Conservation (phyloP, 1,140 invertebrate species). For the Lysiphlebus fabarum region DNA sequence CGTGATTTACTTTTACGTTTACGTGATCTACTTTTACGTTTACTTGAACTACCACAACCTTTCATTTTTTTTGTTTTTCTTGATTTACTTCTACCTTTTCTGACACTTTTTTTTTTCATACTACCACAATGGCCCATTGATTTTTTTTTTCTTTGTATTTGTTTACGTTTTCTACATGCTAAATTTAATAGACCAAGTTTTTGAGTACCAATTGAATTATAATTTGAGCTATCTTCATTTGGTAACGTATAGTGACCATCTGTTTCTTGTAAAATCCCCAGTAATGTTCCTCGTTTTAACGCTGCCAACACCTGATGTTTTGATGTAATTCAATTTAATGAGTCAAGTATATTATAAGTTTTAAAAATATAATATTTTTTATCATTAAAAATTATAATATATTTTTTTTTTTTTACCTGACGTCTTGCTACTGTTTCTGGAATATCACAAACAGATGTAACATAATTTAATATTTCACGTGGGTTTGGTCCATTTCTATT, state of each 20-base stretch:
- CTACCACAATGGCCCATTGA: neutral
- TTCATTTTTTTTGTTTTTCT: neutral
- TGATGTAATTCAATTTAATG: neutral
- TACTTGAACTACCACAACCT: neutral
- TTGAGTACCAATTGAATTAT: conserved; percentile 28
- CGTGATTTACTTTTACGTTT: conserved; percentile 1
- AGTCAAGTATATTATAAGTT: neutral
- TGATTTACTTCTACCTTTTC: neutral
- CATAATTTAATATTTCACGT: conserved; percentile 34
- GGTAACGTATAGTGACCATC: conserved; percentile 31
- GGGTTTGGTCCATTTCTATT: conserved; percentile 33
- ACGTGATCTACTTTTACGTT: neutral
- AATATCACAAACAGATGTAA: conserved; percentile 29
- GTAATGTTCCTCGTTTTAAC: conserved; percentile 34
- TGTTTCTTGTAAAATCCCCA: conserved; percentile 33
- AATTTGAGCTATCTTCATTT: conserved; percentile 22
- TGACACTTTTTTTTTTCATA: neutral
- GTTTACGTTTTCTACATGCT: conserved; percentile 20
- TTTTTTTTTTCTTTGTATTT: conserved; percentile 13
- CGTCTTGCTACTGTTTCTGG: conserved; percentile 25
- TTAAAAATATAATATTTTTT: neutral
- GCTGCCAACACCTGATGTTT: conserved; percentile 29
- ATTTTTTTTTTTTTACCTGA: conserved; percentile 29
- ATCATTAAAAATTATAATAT: neutral
- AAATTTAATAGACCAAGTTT: conserved; percentile 34